These are phyloP conservation scores for Anthoscopus minutus DNA, from an alignment of 2,113 vertebrate genomes.

Conservation along the genomic window DNA sequence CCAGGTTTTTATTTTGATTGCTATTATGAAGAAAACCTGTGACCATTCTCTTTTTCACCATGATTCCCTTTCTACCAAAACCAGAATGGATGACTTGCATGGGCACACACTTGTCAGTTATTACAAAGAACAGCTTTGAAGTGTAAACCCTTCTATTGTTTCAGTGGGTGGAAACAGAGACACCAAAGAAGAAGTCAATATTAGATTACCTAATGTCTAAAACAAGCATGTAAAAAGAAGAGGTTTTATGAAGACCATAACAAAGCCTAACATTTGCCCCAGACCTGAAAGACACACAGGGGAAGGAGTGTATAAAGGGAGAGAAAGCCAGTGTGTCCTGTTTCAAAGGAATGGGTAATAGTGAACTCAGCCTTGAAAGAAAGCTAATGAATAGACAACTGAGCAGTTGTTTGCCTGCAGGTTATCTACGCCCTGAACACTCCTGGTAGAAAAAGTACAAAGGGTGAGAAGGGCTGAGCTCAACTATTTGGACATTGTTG, in stretches of 20 bases:
- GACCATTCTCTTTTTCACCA: neutral
- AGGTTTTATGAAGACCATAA: neutral
- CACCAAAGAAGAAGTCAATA: neutral
- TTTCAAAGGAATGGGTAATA: neutral
- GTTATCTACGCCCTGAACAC: neutral
- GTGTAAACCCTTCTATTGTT: neutral
- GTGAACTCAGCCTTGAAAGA: neutral
- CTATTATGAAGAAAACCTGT: neutral
- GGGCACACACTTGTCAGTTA: neutral
- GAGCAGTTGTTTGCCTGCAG: neutral
- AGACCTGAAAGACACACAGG: fast-evolving
- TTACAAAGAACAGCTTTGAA: neutral
- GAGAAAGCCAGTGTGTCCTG: neutral
- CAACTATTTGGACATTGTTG: neutral
- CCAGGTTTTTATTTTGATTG: neutral
- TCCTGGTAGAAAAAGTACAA: neutral
- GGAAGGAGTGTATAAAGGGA: neutral
- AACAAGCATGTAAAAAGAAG: neutral
- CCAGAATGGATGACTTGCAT: neutral
- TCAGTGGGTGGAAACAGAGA: neutral
- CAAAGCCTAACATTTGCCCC: neutral
- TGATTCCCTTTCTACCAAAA: neutral
- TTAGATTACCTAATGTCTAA: neutral
- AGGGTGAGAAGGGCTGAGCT: neutral
- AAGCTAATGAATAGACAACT: neutral